These are phyloP conservation scores for Hydractinia symbiolongicarpus DNA, from an alignment of 30 jellyfish, hydroid and myxozoan species.

Conservation along the genomic window DNA sequence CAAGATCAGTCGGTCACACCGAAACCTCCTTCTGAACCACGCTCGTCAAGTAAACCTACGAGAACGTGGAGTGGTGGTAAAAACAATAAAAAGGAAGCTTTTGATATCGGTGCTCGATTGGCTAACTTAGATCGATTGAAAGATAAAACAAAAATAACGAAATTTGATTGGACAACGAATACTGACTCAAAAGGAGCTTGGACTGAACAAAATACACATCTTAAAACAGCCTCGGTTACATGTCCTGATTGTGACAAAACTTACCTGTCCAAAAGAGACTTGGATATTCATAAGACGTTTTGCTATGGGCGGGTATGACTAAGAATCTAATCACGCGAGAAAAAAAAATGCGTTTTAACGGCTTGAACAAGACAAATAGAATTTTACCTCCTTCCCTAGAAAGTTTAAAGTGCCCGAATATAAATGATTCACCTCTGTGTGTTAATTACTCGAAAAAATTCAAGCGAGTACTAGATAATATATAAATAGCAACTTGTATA, in stretches of 20 bases:
- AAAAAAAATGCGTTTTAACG: no score
- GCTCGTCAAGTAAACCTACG: slow-evolving; percentile 39
- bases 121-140: slow-evolving; percentile 19
- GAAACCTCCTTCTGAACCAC: slow-evolving; percentile 78
- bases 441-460: no score
- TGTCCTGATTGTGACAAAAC: slow-evolving; percentile 88
- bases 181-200: slow-evolving; percentile 9
- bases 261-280: slow-evolving; percentile 45
- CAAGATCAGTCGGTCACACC: slow-evolving; percentile 25
- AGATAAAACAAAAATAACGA: not conserved
- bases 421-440: no score
- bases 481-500: no score
- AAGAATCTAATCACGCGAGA: no score
- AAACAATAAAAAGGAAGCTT: slow-evolving; percentile 53
- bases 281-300: slow-evolving; percentile 69
- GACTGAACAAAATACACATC: slow-evolving; percentile 10
- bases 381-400: no score
- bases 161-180: slow-evolving; percentile 5
- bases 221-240: slow-evolving; percentile 22
- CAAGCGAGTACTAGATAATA: no score
- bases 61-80: slow-evolving; percentile 23
- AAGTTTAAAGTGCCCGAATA: no score
- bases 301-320: slow-evolving; percentile 53
- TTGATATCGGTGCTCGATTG: slow-evolving; percentile 25
- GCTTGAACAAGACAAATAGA: no score